phyloP scores from a whole-genome alignment of 2,113 vertebrate genomes.

The Nesospiza acunhae region DNA sequence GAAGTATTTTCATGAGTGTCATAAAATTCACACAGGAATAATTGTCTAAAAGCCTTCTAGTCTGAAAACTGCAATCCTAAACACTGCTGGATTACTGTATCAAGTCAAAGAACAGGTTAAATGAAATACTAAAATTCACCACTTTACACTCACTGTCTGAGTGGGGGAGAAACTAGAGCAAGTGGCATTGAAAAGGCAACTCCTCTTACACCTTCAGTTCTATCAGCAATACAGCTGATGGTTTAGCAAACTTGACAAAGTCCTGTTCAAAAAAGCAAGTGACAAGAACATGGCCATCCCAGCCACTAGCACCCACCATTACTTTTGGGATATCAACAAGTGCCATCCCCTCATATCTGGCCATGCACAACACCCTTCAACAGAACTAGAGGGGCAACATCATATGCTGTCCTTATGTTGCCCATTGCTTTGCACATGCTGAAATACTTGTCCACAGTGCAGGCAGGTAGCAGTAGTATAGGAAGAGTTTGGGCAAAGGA shows the following conservation, averaged over 20 bases:
- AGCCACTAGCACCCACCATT: background rate
- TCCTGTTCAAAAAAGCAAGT: background rate
- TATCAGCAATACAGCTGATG: background rate
- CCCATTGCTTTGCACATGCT: background rate
- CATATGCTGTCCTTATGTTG: background rate
- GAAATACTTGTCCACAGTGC: background rate
- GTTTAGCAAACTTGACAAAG: background rate
- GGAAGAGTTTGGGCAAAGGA: background rate
- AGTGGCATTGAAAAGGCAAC: background rate
- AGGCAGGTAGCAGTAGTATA: background rate
- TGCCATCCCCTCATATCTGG: background rate
- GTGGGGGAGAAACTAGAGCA: background rate
- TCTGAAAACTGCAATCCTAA: background rate
- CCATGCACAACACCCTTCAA: background rate
- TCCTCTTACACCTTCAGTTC: background rate
- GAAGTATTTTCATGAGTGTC: background rate
- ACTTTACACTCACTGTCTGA: background rate
- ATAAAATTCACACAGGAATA: background rate
- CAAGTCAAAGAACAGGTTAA: background rate
- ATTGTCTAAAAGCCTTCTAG: background rate
- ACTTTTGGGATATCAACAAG: background rate
- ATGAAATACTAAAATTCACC: background rate
- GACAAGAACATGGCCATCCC: background rate
- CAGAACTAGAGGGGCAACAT: background rate
- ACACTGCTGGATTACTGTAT: background rate